Percentiles rank a stretch among this genome's conserved stretches.
These are phyloP conservation scores for Eucidaris tribuloides DNA, from an alignment of 35 echinoderm and acorn worm species.

Conservation along the genomic window DNA sequence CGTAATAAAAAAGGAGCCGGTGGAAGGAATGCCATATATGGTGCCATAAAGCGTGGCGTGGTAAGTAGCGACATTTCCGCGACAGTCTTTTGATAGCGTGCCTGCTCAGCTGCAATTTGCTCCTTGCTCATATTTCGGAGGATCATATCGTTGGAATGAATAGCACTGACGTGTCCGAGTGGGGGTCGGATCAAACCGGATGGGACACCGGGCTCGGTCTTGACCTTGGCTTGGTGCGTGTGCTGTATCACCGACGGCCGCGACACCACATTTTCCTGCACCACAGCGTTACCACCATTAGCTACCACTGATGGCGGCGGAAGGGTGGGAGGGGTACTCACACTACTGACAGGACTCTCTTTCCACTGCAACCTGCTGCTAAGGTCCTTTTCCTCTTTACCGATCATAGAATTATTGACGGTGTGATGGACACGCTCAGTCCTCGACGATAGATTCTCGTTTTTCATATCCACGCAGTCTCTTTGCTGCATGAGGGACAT, in stretches of 20 bases:
- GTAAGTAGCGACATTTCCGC: conserved; percentile 4
- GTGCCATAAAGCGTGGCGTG: conserved; percentile 8
- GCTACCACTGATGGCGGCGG: neutral
- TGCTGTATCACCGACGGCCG: conserved; percentile 96
- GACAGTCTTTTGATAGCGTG: conserved; percentile 21
- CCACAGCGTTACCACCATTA: neutral
- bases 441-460: neutral
- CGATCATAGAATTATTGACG: neutral
- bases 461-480: neutral
- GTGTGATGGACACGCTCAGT: neutral
- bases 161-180: conserved; percentile 24
- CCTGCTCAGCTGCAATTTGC: neutral
- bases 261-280: neutral
- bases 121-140: conserved; percentile 53
- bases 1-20: neutral
- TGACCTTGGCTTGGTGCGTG: conserved; percentile 53
- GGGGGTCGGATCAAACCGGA: neutral
- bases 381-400: neutral
- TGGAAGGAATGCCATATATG: conserved; percentile 22
- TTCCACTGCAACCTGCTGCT: neutral
- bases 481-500: neutral
- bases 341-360: neutral
- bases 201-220: neutral
- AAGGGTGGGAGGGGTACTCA: neutral
- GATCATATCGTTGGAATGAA: conserved; percentile 80